Percentiles rank a stretch among this genome's conserved stretches.
phyloP scores from a whole-genome alignment of 2,888 invertebrate genomes.

The Noctuana brunneofusca region DNA sequence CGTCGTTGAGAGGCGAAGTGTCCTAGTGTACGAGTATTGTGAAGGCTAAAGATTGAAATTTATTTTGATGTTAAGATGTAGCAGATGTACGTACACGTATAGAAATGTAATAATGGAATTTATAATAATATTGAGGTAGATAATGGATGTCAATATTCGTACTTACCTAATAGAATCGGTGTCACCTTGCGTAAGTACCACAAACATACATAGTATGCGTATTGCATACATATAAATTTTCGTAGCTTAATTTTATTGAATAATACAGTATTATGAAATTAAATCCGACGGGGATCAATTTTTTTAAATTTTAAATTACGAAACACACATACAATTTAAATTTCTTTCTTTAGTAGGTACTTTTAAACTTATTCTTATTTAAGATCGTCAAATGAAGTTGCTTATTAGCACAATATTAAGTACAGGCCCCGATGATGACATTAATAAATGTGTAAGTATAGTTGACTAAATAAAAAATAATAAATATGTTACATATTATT shows the following conservation, averaged over 20 bases:
- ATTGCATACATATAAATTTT: background rate
- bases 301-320: conserved; percentile 23
- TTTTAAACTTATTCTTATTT: background rate
- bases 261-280: conserved; percentile 3
- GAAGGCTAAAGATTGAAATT: conserved; percentile 58
- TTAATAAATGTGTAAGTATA: conserved; percentile 33
- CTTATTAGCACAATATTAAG: conserved; percentile 25
- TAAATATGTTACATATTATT: conserved; percentile 30
- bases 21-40: conserved; percentile 34
- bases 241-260: conserved; percentile 2
- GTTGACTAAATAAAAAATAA: conserved; percentile 14
- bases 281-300: conserved; percentile 34
- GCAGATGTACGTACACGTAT: conserved; percentile 6
- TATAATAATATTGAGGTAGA: conserved; percentile 18
- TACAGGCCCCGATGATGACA: conserved; percentile 26
- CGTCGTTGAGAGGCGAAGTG: conserved; percentile 14
- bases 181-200: conserved; percentile 7
- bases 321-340: conserved; percentile 29
- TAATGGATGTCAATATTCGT: conserved; percentile 15
- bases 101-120: conserved; percentile 13
- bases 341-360: conserved; percentile 33
- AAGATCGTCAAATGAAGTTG: conserved; percentile 18
- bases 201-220: no score
- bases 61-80: conserved; percentile 44
- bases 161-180: background rate